Percentiles rank a stretch among this genome's conserved stretches.
Evolutionary conservation across 2,113 vertebrate species (phyloP).

Genomic region (Mastomys coucha): DNA sequence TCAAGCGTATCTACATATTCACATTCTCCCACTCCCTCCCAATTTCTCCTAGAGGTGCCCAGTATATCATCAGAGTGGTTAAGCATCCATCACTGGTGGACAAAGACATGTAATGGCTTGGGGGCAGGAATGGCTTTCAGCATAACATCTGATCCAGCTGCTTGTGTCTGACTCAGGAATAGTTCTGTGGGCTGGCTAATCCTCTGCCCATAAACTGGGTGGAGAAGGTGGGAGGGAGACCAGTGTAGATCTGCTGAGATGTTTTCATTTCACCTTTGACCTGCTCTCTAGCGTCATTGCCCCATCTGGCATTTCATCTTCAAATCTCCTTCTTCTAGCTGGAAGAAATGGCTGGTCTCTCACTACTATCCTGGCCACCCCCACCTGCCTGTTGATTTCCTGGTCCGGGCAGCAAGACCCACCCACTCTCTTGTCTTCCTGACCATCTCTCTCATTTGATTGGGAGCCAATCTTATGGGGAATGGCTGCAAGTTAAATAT

Average conservation of each 20-base stretch:
- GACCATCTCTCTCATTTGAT: conserved; percentile 61
- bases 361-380: accelerated
- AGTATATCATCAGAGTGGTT: neutral
- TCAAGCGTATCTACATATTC: conserved; percentile 62
- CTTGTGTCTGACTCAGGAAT: conserved; percentile 14
- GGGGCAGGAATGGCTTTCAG: conserved; percentile 36
- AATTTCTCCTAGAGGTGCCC: conserved; percentile 52
- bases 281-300: neutral
- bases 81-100: neutral
- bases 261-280: conserved; percentile 7
- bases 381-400: neutral
- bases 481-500: conserved; percentile 63
- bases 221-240: neutral
- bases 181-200: neutral
- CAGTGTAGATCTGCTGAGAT: neutral
- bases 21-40: neutral
- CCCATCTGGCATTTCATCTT: neutral
- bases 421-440: neutral
- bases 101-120: conserved; percentile 63
- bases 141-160: neutral
- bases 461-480: conserved; percentile 51
- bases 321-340: neutral
- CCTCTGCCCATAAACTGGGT: conserved; percentile 15
- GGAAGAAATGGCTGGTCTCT: neutral
- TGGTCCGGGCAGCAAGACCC: neutral